These are phyloP conservation scores for Corvus cornix DNA, from an alignment of 2,113 vertebrate genomes.

Conservation along the genomic window DNA sequence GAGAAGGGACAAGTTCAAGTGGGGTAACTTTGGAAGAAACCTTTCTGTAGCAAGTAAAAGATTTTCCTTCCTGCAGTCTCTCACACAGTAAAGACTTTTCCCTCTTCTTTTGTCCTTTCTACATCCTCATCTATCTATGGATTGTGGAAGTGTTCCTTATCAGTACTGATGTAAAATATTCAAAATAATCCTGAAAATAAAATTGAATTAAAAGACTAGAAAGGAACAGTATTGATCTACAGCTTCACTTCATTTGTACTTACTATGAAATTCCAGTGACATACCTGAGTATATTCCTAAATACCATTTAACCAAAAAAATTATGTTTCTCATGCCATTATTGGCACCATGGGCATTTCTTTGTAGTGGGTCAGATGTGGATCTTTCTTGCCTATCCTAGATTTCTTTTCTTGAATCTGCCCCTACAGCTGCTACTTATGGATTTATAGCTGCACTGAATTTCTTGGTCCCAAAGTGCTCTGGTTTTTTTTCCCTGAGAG, in stretches of 20 bases:
- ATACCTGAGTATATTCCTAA: neutral
- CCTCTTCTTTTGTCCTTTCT: neutral
- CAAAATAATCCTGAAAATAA: neutral
- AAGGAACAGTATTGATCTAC: neutral
- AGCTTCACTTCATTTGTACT: neutral
- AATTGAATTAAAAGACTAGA: neutral
- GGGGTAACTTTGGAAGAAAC: neutral
- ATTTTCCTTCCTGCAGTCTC: neutral
- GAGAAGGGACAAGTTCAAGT: conserved; percentile 1
- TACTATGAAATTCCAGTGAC: neutral
- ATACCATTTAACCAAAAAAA: neutral
- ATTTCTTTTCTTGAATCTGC: neutral
- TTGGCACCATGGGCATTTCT: neutral
- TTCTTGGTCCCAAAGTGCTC: neutral
- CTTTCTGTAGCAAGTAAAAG: neutral
- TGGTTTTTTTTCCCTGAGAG: neutral
- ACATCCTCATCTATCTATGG: neutral
- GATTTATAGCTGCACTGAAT: neutral
- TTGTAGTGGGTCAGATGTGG: neutral
- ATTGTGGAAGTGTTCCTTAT: neutral
- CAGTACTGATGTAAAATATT: neutral
- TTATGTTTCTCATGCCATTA: neutral
- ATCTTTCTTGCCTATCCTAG: neutral
- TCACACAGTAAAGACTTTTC: neutral
- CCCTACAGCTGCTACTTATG: neutral